Evolutionary conservation across 1,140 invertebrate genomes (phyloP).

Genomic region (Trichonephila clavipes): DNA sequence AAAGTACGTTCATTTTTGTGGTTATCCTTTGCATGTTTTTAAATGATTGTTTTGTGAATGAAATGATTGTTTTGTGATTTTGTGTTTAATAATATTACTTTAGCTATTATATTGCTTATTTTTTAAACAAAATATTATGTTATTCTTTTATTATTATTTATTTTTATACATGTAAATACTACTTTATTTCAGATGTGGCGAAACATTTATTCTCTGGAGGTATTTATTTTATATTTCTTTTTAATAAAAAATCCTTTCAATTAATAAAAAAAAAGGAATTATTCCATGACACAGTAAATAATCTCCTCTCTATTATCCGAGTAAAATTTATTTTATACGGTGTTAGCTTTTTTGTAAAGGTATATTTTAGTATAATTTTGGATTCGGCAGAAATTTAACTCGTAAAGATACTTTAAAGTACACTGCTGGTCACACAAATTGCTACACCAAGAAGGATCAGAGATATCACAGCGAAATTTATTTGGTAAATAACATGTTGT

Average conservation of each 20-base stretch:
- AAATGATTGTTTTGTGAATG: too few relatives aligned
- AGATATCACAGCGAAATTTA: too few relatives aligned
- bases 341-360: neutral
- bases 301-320: too few relatives aligned
- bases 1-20: neutral
- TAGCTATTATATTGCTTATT: neutral
- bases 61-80: too few relatives aligned
- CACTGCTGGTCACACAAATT: too few relatives aligned
- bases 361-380: too few relatives aligned
- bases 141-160: neutral
- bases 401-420: too few relatives aligned
- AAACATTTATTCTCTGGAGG: conserved; percentile 26
- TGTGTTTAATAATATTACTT: too few relatives aligned
- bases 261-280: neutral
- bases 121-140: neutral
- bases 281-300: neutral
- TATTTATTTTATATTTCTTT: neutral
- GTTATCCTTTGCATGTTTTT: too few relatives aligned
- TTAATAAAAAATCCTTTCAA: neutral
- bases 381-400: too few relatives aligned
- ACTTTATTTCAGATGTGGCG: neutral
- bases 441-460: too few relatives aligned
- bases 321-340: neutral
- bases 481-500: too few relatives aligned
- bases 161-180: neutral